Base-by-base conservation (phyloP, 2,797 vertebrate species). In the Sylvilagus floridanus region DNA sequence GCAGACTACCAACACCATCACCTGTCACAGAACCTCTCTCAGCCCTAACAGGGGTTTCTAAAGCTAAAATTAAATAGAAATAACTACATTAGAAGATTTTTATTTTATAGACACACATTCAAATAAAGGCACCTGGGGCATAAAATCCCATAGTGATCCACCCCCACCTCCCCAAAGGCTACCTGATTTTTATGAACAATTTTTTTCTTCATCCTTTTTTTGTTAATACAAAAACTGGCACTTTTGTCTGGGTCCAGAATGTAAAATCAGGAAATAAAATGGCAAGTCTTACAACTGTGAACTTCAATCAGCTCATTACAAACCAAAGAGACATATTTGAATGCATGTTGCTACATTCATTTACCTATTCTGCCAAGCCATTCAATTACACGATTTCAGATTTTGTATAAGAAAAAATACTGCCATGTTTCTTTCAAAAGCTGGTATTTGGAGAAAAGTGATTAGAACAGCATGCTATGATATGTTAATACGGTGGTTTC, bases 211-310 rank as follows among this genome's bases (percentile, higher is more conserved):
- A 71, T 90, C 28, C 63, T 93, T 93, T 96, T 93, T 78, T 73
- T 76, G 60, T 92, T 91, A 93, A 76, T 69, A 81, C 50, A 96
- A 72, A 68, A 77, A 37, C 77, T 89, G 84, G 52, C 86, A 96
- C 83, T 84, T 96, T 96, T 97, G 93, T 96, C 96, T 96, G 92
- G 62, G 89, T 90, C 69, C 77, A 73, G 92, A 97, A 97, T 96
- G 37, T 93, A 96, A 96, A 95, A 94, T 96, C 88, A 95, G 77
- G 76, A 97, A 97, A 96, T 90, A 92, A 96, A 96, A 93, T 84
- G 82, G 87, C 92, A 96, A 90, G 37, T 90, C 57, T 86, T 90
- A 94, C 84, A 97, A 92, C 85, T 96, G 90, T 77, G 93, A 94
- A 95, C 69, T 24, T 47, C 94, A 95, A 96, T 95, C 91, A 95